Percentiles rank a stretch among this genome's conserved stretches.
Evolutionary conservation across 1,140 invertebrate genomes (phyloP).

Genomic region (Ruditapes philippinarum): DNA sequence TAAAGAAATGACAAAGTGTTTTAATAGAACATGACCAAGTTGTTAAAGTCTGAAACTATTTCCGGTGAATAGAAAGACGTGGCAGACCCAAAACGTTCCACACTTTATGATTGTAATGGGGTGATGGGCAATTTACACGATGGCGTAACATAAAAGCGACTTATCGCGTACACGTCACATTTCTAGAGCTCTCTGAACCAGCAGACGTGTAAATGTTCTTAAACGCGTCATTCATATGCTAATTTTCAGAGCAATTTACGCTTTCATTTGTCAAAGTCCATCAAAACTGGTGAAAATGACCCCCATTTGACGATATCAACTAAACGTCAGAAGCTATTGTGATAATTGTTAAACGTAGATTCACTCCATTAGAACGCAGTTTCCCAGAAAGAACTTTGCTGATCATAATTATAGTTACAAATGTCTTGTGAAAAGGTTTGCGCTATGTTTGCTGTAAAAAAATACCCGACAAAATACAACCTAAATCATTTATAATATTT

Average conservation of each 20-base stretch:
- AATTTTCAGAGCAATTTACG: slow-evolving; percentile 41
- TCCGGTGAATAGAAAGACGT: not conserved
- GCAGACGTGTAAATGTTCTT: not conserved
- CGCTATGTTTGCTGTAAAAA: no score
- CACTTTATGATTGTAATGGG: slow-evolving; percentile 9
- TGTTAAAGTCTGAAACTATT: not conserved
- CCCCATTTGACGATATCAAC: slow-evolving; percentile 3
- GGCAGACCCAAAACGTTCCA: not conserved
- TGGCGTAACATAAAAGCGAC: not conserved
- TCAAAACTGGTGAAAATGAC: slow-evolving; percentile 38
- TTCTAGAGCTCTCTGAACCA: not conserved
- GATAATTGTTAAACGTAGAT: not conserved
- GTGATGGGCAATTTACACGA: slow-evolving; percentile 25
- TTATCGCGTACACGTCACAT: not conserved
- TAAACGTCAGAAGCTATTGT: slow-evolving; percentile 30
- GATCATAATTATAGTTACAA: no score
- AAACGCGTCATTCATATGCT: slow-evolving; percentile 3
- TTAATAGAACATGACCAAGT: not conserved
- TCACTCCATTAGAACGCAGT: not conserved
- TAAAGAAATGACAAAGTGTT: not conserved
- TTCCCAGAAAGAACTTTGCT: not conserved
- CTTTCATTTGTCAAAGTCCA: not conserved
- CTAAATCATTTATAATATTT: no score
- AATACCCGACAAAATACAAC: no score
- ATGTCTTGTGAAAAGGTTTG: no score